A percentile compares a stretch with the other conserved stretches of the same genome.
Evolutionary conservation across 2,113 vertebrate species (phyloP).

Genomic region (Aldabrachelys gigantea): DNA sequence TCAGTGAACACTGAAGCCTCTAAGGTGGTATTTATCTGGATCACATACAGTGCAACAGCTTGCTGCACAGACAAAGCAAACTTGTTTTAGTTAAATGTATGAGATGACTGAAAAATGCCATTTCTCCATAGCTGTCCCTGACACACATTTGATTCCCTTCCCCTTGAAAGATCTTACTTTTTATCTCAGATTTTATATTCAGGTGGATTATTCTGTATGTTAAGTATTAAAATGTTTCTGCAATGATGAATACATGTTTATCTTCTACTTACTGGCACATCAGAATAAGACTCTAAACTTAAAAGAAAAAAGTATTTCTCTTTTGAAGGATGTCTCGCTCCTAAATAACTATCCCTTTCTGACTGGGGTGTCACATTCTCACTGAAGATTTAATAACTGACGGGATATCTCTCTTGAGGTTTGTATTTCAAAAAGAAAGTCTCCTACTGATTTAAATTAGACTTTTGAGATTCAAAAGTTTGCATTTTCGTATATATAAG

Average conservation of each 20-base stretch:
- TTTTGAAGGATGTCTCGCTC: background rate
- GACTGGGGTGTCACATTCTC: background rate
- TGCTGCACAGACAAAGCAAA: background rate
- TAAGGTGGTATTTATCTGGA: background rate
- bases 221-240: background rate
- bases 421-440: too few relatives aligned
- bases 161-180: background rate
- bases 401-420: too few relatives aligned
- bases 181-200: background rate
- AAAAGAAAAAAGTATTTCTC: background rate
- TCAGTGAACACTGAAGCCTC: background rate
- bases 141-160: background rate
- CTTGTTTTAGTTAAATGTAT: background rate
- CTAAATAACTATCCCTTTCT: background rate
- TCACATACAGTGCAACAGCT: background rate
- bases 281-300: background rate
- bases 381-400: too few relatives aligned
- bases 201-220: background rate
- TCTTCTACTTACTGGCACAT: background rate
- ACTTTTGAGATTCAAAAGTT: too few relatives aligned
- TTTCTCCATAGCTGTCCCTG: background rate
- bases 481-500: too few relatives aligned
- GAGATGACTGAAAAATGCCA: background rate
- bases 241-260: background rate
- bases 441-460: too few relatives aligned